Base-by-base conservation (phyloP, 2,797 vertebrate genomes). In the Etheostoma nigrum region DNA sequence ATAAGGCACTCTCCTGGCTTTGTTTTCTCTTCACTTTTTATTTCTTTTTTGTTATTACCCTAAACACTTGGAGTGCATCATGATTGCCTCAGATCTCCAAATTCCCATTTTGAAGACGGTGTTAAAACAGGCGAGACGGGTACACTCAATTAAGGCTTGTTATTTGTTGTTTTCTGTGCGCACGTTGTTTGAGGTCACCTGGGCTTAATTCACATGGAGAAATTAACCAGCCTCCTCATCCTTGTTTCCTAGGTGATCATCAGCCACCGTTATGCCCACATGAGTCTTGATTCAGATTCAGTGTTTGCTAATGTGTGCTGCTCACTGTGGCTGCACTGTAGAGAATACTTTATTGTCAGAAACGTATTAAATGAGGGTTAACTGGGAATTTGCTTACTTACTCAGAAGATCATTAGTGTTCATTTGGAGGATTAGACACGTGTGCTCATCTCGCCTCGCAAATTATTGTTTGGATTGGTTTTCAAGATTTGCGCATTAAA, bases 221-320 rank as follows among this genome's bases (percentile, higher is more conserved):
- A 86, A 86, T 81, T 79, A 76, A 79, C 83, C 81, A 76, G 76
- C 81, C 75, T 72, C 76, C 84, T 88, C 78, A 19, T 89, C 80
- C 72, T 82, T 89, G 90, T 92, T 93, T 88, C 85, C 86, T 84
- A 75, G 91, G 89, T 87, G 88, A 92, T 91, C 63, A 36, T 86
- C 88, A 65, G 79, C 79, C 67, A 42, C 80, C 51, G 66, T 65
- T 78, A 30, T 85, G 72, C 70, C 78, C 64, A 63, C 74, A 76
- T 47, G 74, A 78, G 72, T 66, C 76, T 82, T 48, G 62, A 68
- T 86, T 88, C 75, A 82, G 74, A 79, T 64, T 74, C 69, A 79
- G 51, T 67, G 77, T 73, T 86, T 88, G 68, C 67, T 78, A 76
- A 85, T 68, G 67, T 12, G 33, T 71, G 68, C 66, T 73, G 79